Conservation (phyloP, 1,140 invertebrate species). For the Lithobius niger region DNA sequence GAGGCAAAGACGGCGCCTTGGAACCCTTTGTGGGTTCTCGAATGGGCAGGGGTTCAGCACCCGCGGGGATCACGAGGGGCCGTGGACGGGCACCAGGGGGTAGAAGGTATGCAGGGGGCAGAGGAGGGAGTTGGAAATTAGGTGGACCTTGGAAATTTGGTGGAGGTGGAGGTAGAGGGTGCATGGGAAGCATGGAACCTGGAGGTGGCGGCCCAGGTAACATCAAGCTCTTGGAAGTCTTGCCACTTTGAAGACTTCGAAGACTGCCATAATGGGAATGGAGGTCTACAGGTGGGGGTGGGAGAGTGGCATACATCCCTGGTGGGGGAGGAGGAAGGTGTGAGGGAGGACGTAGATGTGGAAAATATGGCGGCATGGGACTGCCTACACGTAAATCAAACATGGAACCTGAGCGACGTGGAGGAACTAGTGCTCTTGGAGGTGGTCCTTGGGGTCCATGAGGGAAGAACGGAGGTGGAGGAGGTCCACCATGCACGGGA, state of each 20-base stretch:
- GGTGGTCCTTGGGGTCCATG: background rate
- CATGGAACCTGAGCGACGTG: constrained; percentile 3
- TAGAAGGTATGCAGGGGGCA: constrained; percentile 8
- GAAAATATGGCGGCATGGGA: background rate
- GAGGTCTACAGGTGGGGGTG: background rate
- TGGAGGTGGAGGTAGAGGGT: background rate
- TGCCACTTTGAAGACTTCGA: background rate
- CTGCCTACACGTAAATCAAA: constrained; percentile 2
- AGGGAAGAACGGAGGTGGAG: background rate
- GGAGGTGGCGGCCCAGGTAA: background rate
- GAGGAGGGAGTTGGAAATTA: constrained; percentile 2
- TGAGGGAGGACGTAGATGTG: background rate
- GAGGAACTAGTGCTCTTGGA: background rate
- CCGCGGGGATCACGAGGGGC: constrained; percentile 9
- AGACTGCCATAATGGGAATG: constrained; percentile 7
- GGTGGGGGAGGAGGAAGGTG: background rate
- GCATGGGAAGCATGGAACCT: background rate
- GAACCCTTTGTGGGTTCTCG: constrained; percentile 5
- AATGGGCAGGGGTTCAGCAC: constrained; percentile 10
- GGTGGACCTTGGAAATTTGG: background rate
- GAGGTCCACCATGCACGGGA: constrained; percentile 3
- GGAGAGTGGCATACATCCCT: constrained; percentile 3
- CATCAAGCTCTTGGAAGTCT: background rate
- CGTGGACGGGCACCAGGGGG: constrained; percentile 7
- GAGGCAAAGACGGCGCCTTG: background rate